These are phyloP conservation scores for Paedocypris sp. DNA, from an alignment of 2,113 vertebrate genomes.

Conservation along the genomic window DNA sequence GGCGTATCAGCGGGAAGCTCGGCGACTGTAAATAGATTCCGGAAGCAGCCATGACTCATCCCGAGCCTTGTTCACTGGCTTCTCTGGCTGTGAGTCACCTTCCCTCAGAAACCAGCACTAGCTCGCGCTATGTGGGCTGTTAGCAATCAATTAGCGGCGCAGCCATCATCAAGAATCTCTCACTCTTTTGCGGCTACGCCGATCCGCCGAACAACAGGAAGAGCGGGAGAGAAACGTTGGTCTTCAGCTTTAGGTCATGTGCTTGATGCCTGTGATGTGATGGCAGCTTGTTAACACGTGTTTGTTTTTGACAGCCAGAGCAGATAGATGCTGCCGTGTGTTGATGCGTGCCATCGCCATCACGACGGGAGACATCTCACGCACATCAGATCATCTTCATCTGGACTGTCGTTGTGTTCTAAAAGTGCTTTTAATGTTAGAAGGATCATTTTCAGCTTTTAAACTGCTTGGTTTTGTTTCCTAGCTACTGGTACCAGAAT, in stretches of 20 bases:
- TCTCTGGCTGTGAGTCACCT: slow-evolving; percentile 25
- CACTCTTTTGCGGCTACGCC: not conserved
- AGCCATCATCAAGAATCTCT: not conserved
- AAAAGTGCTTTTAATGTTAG: too few species aligned
- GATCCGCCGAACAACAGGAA: not conserved
- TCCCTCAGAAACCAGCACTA: slow-evolving; percentile 14
- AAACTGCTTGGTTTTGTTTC: too few species aligned
- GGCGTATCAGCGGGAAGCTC: not conserved
- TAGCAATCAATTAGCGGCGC: slow-evolving; percentile 33
- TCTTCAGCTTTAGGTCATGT: slow-evolving; percentile 14
- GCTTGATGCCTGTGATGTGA: not conserved
- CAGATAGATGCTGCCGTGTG: not conserved
- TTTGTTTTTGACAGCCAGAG: not conserved
- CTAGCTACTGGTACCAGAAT: too few species aligned
- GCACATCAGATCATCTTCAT: too few species aligned
- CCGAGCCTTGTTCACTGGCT: not conserved
- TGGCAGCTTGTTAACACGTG: slow-evolving; percentile 12
- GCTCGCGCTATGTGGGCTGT: slow-evolving; percentile 21
- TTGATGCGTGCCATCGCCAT: not conserved
- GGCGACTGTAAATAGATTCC: slow-evolving; percentile 31
- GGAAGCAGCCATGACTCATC: slow-evolving; percentile 31
- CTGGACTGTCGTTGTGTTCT: too few species aligned
- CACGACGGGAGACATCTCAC: too few species aligned
- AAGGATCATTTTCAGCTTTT: too few species aligned
- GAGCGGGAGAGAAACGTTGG: not conserved